Base-by-base conservation (phyloP, 1,140 invertebrate genomes). In the Pseudobourletiella spinata region DNA sequence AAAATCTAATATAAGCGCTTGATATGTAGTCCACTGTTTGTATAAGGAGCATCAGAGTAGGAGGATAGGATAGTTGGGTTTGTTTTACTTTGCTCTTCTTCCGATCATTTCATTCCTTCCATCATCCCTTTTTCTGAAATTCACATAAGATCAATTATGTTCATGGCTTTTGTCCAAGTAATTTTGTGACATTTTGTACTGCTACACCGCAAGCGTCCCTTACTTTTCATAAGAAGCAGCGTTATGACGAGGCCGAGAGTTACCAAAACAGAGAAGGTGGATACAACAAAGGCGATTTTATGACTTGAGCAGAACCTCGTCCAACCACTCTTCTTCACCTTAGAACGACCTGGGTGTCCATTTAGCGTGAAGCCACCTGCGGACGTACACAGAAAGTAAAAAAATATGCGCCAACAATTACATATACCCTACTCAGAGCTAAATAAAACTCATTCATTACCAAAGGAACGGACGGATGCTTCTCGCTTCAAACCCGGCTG, bases 161-260 rank as follows among this genome's bases (percentile, higher is more conserved):
- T n/a, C n/a, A n/a, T n/a, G n/a, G n/a, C n/a, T n/a, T 6, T 55
- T 18, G 2, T 55, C 8, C 26, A 32, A 15, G 14, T 11, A 32
- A 32, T 15, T 30, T 30, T 20, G 22, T 8, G 8, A 8, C 6
- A 57, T 3, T 25, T 51, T 51, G 3, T 51, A 51, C 14, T 15
- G 22, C 6, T 46, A 14, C 6, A 25, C 25, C 15, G 3, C 8
- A 8, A 39, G 28, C 35, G 1, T 11, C 3, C 20, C 52, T 67
- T 65, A 70, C 68, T 70, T 65, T 70, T 70, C 68, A 70, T 70
- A 2, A 70, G 51, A 28, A 70, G 51, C 20, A 70, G 54, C 4
- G 68, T 65, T 26, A 70, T 64, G 39, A 66, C 55, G 22, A 70
- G 58, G 43, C 68, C 68, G 56, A 70, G 46, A 18, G 68, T 70